These are phyloP conservation scores for Sprattus sprattus DNA, from an alignment of 2,113 vertebrate genomes.

Conservation along the genomic window DNA sequence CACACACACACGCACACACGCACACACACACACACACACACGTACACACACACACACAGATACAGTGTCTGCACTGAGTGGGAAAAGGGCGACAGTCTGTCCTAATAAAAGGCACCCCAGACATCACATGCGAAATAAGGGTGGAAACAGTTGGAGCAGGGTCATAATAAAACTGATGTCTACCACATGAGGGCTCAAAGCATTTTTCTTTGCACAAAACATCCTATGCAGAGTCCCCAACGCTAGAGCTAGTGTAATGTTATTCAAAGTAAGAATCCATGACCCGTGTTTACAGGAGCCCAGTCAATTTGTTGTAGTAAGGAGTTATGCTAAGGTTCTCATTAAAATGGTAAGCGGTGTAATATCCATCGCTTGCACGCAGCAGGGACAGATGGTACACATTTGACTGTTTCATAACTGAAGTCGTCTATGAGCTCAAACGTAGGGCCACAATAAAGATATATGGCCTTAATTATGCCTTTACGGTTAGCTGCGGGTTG, in stretches of 20 bases:
- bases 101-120: conserved; percentile 38
- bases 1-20: neutral
- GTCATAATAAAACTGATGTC: conserved; percentile 31
- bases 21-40: conserved; percentile 20
- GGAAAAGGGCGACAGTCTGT: conserved; percentile 19
- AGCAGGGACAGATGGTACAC: neutral
- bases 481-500: neutral
- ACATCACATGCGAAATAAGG: conserved; percentile 41
- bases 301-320: neutral
- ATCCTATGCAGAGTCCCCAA: neutral
- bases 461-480: conserved; percentile 5
- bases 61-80: conserved; percentile 19
- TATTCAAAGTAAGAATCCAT: neutral
- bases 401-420: conserved; percentile 9
- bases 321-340: neutral
- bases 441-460: neutral
- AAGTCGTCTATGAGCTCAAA: neutral
- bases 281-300: neutral
- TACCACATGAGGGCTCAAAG: conserved; percentile 22
- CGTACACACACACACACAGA: neutral
- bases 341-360: neutral
- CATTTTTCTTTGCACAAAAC: neutral
- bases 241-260: too few species aligned
- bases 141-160: conserved; percentile 8
- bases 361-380: neutral